These are phyloP conservation scores for Dysdera silvatica DNA, from an alignment of 1,140 invertebrate genomes.

Conservation along the genomic window DNA sequence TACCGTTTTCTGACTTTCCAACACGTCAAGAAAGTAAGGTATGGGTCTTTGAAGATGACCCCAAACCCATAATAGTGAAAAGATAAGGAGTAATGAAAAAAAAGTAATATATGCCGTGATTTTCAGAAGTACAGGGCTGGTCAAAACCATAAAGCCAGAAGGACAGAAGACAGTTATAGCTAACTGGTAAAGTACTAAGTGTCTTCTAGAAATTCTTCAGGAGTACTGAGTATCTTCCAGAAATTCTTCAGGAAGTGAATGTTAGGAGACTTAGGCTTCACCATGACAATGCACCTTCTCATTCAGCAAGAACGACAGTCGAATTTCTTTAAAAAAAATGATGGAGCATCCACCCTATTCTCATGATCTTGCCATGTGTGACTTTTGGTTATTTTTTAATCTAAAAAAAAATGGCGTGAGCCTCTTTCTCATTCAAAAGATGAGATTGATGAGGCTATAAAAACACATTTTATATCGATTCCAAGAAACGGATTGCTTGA, in stretches of 20 bases:
- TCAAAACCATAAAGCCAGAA: not conserved
- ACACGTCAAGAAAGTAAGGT: constrained; percentile 7
- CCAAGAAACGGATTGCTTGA: not conserved
- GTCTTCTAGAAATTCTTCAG: not conserved
- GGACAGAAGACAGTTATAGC: not conserved
- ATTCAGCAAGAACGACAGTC: not conserved
- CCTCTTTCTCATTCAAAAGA: not conserved
- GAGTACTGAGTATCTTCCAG: not conserved
- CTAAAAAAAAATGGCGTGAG: not conserved
- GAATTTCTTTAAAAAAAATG: not conserved
- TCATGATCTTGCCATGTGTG: not conserved
- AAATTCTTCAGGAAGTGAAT: constrained; percentile 3
- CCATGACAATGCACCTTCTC: constrained; percentile 1
- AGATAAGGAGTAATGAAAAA: not conserved
- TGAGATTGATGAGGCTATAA: not conserved
- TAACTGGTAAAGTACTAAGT: not conserved
- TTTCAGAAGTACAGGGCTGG: not conserved
- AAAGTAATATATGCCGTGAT: not conserved
- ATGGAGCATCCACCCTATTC: constrained; percentile 1
- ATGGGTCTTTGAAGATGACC: constrained; percentile 13
- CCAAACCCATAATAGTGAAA: constrained; percentile 1
- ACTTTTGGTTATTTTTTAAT: constrained; percentile 1
- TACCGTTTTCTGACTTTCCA: constrained; percentile 10
- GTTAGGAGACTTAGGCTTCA: constrained; percentile 1
- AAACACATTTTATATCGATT: not conserved